A percentile compares a stretch with the other conserved stretches of the same genome.
Evolutionary conservation across 2,113 vertebrate genomes (phyloP).

Genomic region (Oreochromis spilurus): DNA sequence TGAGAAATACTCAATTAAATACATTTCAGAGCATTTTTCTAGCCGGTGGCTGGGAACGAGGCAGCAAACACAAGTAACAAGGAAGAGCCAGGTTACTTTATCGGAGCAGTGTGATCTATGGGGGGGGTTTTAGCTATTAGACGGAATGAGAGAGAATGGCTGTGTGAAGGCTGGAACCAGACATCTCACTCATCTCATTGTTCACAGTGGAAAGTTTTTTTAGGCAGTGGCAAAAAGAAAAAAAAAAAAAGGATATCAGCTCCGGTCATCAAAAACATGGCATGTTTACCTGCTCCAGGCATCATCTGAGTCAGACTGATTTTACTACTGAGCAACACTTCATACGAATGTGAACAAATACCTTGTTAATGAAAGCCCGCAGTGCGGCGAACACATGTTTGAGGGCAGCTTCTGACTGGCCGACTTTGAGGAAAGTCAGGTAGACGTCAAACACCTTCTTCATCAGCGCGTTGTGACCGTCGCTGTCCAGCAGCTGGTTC

Average conservation of each 20-base stretch:
- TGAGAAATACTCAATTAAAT: not conserved
- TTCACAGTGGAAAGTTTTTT: not conserved
- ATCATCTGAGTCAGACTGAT: not conserved
- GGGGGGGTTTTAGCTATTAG: not conserved
- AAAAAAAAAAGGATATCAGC: not conserved
- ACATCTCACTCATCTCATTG: not conserved
- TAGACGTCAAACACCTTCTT: constrained; percentile 95
- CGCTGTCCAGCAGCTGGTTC: constrained; percentile 87
- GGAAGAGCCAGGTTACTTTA: too few species aligned
- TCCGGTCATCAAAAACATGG: not conserved
- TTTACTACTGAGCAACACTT: not conserved
- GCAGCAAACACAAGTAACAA: not conserved
- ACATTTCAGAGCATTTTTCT: not conserved
- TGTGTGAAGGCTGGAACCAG: not conserved
- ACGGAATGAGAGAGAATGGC: not conserved
- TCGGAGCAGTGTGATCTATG: not conserved
- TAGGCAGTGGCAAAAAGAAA: not conserved
- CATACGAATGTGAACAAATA: constrained; percentile 11
- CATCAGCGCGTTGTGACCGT: constrained; percentile 94
- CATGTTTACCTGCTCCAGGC: not conserved
- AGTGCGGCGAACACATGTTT: constrained; percentile 89
- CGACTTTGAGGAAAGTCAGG: constrained; percentile 87
- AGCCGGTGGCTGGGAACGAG: not conserved
- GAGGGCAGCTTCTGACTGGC: constrained; percentile 88
- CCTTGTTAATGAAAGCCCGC: constrained; percentile 93